These are phyloP conservation scores for Tangara arthus DNA, from an alignment of 2,797 vertebrate genomes.

Conservation along the genomic window DNA sequence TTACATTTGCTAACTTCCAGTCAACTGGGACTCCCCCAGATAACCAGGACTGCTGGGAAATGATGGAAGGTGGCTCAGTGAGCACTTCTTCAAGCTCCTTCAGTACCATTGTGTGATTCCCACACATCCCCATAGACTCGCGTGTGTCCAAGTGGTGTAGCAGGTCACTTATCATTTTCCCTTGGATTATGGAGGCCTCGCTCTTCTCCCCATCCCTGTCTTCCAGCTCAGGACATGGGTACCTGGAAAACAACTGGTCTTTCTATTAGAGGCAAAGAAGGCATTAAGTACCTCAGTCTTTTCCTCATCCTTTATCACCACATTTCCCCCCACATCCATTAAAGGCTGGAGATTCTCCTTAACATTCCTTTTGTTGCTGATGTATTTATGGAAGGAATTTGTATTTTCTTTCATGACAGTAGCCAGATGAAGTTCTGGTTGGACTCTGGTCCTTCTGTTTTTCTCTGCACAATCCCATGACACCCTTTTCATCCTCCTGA, in stretches of 20 bases:
- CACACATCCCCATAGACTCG: not conserved
- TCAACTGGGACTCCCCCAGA: not conserved
- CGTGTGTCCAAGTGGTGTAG: not conserved
- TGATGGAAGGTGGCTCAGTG: not conserved
- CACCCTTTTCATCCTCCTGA: not conserved
- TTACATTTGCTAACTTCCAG: not conserved
- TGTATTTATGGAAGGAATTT: not conserved
- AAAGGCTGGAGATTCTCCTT: not conserved
- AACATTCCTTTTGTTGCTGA: not conserved
- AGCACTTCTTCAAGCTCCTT: not conserved
- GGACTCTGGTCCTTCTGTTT: not conserved
- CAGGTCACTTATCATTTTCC: not conserved
- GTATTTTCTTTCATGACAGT: not conserved
- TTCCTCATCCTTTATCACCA: not conserved
- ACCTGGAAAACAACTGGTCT: not conserved
- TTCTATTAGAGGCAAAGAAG: not conserved
- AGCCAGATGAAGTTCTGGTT: not conserved
- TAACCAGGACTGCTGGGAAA: not conserved
- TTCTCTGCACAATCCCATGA: not conserved
- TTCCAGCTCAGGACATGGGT: not conserved
- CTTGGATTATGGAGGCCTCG: not conserved
- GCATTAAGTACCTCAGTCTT: not conserved
- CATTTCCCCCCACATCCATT: rapidly evolving
- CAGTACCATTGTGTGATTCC: not conserved
- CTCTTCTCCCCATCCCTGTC: not conserved